These are phyloP conservation scores for Crax fasciolata DNA, from an alignment of 2,797 vertebrate genomes.

Conservation along the genomic window DNA sequence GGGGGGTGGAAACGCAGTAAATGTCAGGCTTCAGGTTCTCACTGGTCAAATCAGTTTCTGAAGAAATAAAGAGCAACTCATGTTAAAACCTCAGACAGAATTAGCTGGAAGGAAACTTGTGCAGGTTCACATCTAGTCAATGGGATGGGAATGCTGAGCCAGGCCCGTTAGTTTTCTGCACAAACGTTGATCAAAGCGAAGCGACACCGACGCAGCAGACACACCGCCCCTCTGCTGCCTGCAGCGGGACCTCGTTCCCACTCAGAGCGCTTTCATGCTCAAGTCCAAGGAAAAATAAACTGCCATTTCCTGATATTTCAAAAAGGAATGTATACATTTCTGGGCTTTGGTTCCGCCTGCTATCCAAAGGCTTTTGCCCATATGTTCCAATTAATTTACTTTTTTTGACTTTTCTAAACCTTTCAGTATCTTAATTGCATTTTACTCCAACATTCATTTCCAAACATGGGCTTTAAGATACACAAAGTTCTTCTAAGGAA, in stretches of 20 bases:
- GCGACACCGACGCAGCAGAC: neutral
- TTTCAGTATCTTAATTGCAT: neutral
- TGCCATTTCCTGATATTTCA: neutral
- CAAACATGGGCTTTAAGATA: accelerated
- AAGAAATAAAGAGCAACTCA: neutral
- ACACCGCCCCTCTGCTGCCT: neutral
- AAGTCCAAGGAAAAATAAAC: neutral
- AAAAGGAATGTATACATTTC: accelerated
- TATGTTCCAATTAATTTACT: neutral
- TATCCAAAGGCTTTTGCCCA: neutral
- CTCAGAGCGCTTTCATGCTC: neutral
- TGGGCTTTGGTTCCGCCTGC: neutral
- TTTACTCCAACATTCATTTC: neutral
- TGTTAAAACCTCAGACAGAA: neutral
- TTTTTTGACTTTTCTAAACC: neutral
- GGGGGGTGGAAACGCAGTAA: neutral
- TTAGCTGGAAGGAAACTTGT: neutral
- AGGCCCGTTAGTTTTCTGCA: neutral
- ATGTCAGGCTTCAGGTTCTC: neutral
- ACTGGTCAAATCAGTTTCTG: neutral
- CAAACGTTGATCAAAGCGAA: too few species aligned
- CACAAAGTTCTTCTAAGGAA: neutral
- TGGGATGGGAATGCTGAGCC: neutral
- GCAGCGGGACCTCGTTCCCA: neutral
- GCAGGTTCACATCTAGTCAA: neutral